These are phyloP conservation scores for Phaethornis superciliosus DNA, from an alignment of 2,113 vertebrate genomes.

Conservation along the genomic window DNA sequence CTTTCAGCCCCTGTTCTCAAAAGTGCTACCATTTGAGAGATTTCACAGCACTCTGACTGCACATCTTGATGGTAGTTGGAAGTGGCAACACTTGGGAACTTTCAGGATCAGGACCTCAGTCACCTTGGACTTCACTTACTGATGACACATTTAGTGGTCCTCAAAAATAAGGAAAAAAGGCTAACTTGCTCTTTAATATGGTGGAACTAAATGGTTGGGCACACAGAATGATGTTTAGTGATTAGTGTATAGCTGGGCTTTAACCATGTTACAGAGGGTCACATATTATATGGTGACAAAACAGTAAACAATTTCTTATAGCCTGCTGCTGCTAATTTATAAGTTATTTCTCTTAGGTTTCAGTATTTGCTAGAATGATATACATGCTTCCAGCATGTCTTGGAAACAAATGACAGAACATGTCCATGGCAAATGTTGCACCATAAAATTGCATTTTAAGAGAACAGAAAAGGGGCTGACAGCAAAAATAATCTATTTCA, in stretches of 20 bases:
- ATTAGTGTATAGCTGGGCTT: not conserved
- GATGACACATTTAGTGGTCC: not conserved
- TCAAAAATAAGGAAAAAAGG: not conserved
- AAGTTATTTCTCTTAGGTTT: not conserved
- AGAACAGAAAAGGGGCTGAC: not conserved
- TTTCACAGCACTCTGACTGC: not conserved
- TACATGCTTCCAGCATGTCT: not conserved
- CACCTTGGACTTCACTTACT: conserved; percentile 30
- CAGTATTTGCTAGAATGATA: not conserved
- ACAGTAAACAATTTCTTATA: not conserved
- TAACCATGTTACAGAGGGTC: conserved; percentile 39
- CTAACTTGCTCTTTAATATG: conserved; percentile 21
- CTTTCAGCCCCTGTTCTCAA: not conserved
- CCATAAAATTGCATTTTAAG: conserved; percentile 23
- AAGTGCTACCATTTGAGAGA: not conserved
- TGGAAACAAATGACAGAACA: conserved; percentile 21
- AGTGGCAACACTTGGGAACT: not conserved
- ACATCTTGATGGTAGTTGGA: not conserved
- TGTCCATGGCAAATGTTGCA: not conserved
- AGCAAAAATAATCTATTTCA: conserved; percentile 36
- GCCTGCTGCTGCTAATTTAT: not conserved
- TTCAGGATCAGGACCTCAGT: not conserved
- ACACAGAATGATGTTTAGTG: not conserved
- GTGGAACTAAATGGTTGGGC: conserved; percentile 45
- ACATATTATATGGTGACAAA: not conserved